Evolutionary conservation across 1,140 invertebrate genomes (phyloP), one percentile per base, ranked within the genome.

Genomic region (Diplogasteroides magnus): DNA sequence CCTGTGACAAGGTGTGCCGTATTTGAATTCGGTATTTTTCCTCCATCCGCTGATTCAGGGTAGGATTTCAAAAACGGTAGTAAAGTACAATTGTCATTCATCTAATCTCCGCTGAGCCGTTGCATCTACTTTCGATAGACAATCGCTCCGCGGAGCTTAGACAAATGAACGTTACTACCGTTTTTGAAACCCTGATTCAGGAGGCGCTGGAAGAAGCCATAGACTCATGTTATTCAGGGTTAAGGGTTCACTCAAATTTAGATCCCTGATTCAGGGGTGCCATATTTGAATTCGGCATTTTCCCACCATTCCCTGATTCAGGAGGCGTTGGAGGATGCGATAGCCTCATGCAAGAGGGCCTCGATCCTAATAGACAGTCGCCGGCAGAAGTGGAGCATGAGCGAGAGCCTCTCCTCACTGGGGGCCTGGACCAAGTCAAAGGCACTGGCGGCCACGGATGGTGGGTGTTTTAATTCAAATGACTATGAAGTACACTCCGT

Each of bases 1-100:
- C 93, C 0, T 92, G 95, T 83, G 93, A 97, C 83, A 87, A 88
- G 83, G 89, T 90, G 85, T 85, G 84, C 83, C 2, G 37, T 67
- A 6, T 31, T 31, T 69, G 3, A 62, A 37, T 31, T 15, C 19
- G 57, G 23, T 64, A 59, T 75, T 26, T 60, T 27, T n/a, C 3
- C 26, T 61, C 59, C n/a, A 13, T 27, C 37, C 64, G n/a, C 48
- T 64, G 72, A 70, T 72, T 67, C 15, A 62, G 29, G 31, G 31
- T 28, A 29, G 25, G 23, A 15, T 2, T 72, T 74, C 56, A n/a
- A n/a, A n/a, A n/a, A n/a, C n/a, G n/a, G n/a, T n/a, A n/a, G n/a
- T n/a, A n/a, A n/a, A n/a, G n/a, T n/a, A n/a, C n/a, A n/a, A n/a
- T n/a, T n/a, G n/a, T n/a, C n/a, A n/a, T n/a, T n/a, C n/a, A n/a